A percentile compares a stretch with the other conserved stretches of the same genome.
phyloP scores from a whole-genome alignment of 2,888 invertebrate genomes.

The Oeneis ivallda region DNA sequence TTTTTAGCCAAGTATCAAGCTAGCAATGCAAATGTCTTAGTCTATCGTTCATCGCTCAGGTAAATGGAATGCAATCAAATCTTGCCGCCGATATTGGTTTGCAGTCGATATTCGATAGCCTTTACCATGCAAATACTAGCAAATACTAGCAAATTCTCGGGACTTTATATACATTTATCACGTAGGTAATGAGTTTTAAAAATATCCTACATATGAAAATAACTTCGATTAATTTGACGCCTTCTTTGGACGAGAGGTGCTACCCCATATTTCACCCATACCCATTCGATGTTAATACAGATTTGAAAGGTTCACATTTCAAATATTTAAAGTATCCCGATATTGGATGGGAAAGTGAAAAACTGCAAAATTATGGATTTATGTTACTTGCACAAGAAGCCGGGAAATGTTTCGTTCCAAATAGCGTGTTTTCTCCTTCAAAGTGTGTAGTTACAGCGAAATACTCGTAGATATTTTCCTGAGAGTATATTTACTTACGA shows the following conservation, averaged over 20 bases:
- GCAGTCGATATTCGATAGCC: slow-evolving; percentile 21
- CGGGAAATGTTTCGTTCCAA: not conserved
- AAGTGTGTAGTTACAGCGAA: not conserved
- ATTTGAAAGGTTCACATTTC: no score
- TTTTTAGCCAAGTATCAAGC: not conserved
- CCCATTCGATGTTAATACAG: no score
- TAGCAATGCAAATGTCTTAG: slow-evolving; percentile 13
- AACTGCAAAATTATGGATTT: not conserved
- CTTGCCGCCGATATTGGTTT: slow-evolving; percentile 28
- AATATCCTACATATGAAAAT: no score
- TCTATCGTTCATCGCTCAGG: slow-evolving; percentile 32
- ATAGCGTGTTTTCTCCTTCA: not conserved
- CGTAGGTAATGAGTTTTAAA: not conserved
- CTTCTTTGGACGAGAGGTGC: no score
- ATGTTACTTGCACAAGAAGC: not conserved
- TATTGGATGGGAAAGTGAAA: not conserved
- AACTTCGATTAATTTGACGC: no score
- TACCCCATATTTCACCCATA: no score
- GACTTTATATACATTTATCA: not conserved
- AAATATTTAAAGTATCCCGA: no score
- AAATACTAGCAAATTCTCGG: slow-evolving; percentile 6
- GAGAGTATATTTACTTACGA: not conserved
- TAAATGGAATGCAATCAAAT: slow-evolving; percentile 39
- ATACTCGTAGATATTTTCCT: not conserved
- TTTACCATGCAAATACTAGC: slow-evolving; percentile 12